phyloP scores from a whole-genome alignment of 1,140 invertebrate species.

The Goniozus legneri region DNA sequence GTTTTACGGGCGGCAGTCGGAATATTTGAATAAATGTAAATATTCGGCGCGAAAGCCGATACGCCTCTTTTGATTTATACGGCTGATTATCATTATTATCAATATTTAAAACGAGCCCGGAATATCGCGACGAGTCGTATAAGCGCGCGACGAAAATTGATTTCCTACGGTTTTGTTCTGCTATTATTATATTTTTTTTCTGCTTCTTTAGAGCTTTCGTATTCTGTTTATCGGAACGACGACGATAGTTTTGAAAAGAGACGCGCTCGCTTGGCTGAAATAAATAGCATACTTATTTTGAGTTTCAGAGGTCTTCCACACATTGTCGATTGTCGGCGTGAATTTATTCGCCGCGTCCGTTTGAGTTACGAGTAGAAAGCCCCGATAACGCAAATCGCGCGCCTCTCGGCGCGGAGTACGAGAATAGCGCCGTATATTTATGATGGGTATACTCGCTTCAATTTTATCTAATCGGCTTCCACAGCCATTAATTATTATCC shows the following conservation, averaged over 20 bases:
- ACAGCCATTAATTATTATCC: conserved; percentile 24
- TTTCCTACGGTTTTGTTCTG: no score
- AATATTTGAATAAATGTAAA: no score
- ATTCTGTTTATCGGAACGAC: no score
- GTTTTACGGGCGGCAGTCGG: no score
- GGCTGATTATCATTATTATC: background rate
- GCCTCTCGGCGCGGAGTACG: conserved; percentile 14
- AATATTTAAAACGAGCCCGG: background rate
- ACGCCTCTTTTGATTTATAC: background rate
- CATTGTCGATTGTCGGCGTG: conserved; percentile 23
- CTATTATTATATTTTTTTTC: no score
- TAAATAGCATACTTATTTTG: background rate
- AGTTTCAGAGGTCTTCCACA: background rate
- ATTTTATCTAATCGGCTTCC: conserved; percentile 28
- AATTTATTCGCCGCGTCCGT: conserved; percentile 21
- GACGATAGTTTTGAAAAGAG: no score
- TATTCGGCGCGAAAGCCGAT: no score
- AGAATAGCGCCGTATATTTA: conserved; percentile 26
- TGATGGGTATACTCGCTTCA: conserved; percentile 25
- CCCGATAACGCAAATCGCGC: conserved; percentile 24
- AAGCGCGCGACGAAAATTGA: no score
- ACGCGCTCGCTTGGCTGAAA: background rate
- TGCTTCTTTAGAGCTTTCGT: no score
- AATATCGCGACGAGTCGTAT: no score
- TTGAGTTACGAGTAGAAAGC: conserved; percentile 32